phyloP scores from a whole-genome alignment of 2,888 invertebrate genomes.

The Apotomis turbidana region DNA sequence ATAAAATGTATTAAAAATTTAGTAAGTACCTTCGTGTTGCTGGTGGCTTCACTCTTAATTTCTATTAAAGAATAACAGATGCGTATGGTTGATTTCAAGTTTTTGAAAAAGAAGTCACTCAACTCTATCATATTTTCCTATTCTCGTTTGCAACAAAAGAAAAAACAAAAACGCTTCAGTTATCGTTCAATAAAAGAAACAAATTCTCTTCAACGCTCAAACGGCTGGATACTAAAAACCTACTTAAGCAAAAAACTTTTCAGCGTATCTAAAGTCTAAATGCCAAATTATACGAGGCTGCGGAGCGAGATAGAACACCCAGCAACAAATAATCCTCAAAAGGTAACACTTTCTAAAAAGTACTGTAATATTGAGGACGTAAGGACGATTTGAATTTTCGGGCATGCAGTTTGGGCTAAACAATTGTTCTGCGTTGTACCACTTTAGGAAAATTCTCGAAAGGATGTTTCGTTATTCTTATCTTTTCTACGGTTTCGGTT shows the following conservation, averaged over 20 bases:
- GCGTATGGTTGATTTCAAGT: no score
- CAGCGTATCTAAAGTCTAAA: slow-evolving; percentile 20
- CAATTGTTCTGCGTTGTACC: slow-evolving; percentile 5
- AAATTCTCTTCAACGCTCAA: slow-evolving; percentile 10
- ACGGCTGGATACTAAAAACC: slow-evolving; percentile 7
- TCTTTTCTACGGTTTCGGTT: slow-evolving; percentile 11
- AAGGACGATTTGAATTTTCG: slow-evolving; percentile 1
- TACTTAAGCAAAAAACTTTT: slow-evolving; percentile 20
- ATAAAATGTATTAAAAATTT: no score
- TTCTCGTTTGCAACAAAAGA: background rate
- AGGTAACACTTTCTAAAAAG: background rate
- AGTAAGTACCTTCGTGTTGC: no score
- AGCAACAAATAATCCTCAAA: slow-evolving; percentile 1
- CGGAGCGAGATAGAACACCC: slow-evolving; percentile 9
- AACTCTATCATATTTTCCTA: no score
- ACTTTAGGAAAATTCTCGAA: slow-evolving; percentile 16
- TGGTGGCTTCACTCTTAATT: no score
- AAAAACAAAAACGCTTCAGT: background rate
- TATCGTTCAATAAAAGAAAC: slow-evolving; percentile 4
- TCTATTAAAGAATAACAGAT: no score
- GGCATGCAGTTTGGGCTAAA: background rate
- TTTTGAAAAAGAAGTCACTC: no score
- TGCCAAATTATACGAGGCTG: slow-evolving; percentile 21
- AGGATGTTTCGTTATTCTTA: slow-evolving; percentile 20
- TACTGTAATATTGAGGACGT: background rate